A percentile compares a stretch with the other conserved stretches of the same genome.
These are phyloP conservation scores for Styela plicata DNA, from an alignment of 23 tunicate genomes.

Conservation along the genomic window DNA sequence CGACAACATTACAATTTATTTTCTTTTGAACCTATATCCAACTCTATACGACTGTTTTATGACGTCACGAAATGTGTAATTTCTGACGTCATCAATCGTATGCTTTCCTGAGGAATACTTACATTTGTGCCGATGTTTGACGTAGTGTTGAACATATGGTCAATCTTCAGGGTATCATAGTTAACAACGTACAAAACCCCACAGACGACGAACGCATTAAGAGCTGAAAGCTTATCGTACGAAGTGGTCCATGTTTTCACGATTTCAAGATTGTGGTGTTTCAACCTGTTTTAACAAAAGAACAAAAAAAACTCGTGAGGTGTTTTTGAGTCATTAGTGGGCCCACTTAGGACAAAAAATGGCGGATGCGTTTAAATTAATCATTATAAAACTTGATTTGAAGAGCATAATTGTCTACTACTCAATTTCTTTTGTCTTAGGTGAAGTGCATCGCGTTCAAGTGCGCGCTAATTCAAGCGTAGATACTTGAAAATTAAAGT, in stretches of 20 bases:
- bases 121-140: constrained; percentile 55
- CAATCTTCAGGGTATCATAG: constrained; percentile 58
- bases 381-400: not conserved
- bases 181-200: constrained; percentile 87
- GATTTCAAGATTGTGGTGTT: constrained; percentile 47
- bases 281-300: constrained; percentile 34
- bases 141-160: constrained; percentile 91
- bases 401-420: not conserved
- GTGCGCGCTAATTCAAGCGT: not conserved
- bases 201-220: constrained; percentile 93
- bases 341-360: not conserved
- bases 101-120: too few species aligned
- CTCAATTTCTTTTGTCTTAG: not conserved
- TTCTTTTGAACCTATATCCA: too few species aligned
- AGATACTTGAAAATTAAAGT: not conserved
- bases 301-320: not conserved
- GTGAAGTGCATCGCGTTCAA: constrained; percentile 12
- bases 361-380: not conserved
- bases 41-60: too few species aligned
- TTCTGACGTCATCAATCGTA: too few species aligned
- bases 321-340: not conserved
- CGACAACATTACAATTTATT: too few species aligned
- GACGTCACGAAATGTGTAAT: too few species aligned
- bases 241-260: constrained; percentile 68
- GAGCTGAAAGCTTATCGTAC: constrained; percentile 82